Evolutionary conservation across 2,888 invertebrate genomes (phyloP).

Genomic region (Steromphala cineraria): DNA sequence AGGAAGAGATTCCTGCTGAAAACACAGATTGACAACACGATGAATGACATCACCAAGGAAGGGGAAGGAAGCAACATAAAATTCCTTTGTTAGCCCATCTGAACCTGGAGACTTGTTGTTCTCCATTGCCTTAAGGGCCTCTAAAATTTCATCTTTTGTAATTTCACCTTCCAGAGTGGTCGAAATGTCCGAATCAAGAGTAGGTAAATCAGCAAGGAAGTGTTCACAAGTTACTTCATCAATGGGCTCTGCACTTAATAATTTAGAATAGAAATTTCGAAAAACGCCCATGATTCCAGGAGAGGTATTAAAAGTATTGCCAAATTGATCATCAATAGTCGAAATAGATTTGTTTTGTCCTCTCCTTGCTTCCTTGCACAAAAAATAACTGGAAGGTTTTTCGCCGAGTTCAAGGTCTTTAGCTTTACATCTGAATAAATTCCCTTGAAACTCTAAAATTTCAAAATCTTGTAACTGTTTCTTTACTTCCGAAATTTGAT

Average conservation of each 20-base stretch:
- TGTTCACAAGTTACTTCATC: neutral
- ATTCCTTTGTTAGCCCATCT: constrained; percentile 43
- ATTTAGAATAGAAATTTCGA: neutral
- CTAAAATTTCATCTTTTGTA: neutral
- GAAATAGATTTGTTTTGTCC: constrained; percentile 12
- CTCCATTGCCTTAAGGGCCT: constrained; percentile 30
- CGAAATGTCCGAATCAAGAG: neutral
- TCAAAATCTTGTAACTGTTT: neutral
- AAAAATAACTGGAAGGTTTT: constrained; percentile 21
- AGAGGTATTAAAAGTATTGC: neutral
- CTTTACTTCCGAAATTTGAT: constrained; percentile 29
- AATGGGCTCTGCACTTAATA: constrained; percentile 8
- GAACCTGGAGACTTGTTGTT: constrained; percentile 38
- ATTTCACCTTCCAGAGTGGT: neutral
- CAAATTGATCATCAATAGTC: neutral
- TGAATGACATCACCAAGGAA: constrained; percentile 27
- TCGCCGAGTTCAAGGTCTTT: neutral
- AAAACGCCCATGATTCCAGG: constrained; percentile 9
- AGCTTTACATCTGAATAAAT: constrained; percentile 20
- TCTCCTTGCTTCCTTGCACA: constrained; percentile 7
- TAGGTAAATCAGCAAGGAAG: constrained; percentile 19
- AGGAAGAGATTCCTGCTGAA: constrained; percentile 25
- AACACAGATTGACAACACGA: constrained; percentile 23
- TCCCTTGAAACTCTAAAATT: neutral
- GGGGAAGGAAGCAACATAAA: constrained; percentile 34